Evolutionary conservation across 1,140 invertebrate genomes (phyloP), one percentile per base, ranked within the genome.

Genomic region (Colletes gigas): DNA sequence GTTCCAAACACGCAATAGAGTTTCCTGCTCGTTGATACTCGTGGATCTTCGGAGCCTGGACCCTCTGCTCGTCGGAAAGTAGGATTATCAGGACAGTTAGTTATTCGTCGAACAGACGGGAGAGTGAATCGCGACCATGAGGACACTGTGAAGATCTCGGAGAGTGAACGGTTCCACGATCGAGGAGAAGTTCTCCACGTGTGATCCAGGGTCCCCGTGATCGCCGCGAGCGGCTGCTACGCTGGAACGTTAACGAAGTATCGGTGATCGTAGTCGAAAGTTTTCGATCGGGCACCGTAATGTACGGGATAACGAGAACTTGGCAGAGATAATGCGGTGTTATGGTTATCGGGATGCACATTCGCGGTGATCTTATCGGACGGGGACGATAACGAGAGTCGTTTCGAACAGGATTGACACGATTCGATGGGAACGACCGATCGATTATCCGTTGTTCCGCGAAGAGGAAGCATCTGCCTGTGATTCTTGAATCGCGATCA

Each of bases 291-390:
- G 3, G 21, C 19, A n/a, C 15, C 9, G 41, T 14, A 4, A 30
- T 44, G 55, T 47, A 1, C 30, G n/a, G 47, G 62, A 12, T 74
- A 67, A 68, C 44, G 71, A 75, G 71, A 44, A 68, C 63, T 68
- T 54, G 63, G 44, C 55, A 8, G 71, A 52, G 72, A 52, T 80
- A 80, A 68, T 52, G 72, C 72, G 39, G n/a, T 52, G 71, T 17
- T 9, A 52, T 6, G 30, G 30, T 67, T 59, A 41, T 52, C 17
- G 55, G 55, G 10, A 68, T 14, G 55, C 60, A 68, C 30, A 52
- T 60, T 60, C 30, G 17, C 44, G 54, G 63, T 67, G 68, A 72
- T 74, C 44, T 19, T 65, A 47, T 47, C 62, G 30, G 15, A 30
- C 52, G 41, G 30, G 47, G 30, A 10, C 19, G 15, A 72, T 71